phyloP scores from a whole-genome alignment of 2,113 vertebrate genomes.

The Aspidoscelis tigris region DNA sequence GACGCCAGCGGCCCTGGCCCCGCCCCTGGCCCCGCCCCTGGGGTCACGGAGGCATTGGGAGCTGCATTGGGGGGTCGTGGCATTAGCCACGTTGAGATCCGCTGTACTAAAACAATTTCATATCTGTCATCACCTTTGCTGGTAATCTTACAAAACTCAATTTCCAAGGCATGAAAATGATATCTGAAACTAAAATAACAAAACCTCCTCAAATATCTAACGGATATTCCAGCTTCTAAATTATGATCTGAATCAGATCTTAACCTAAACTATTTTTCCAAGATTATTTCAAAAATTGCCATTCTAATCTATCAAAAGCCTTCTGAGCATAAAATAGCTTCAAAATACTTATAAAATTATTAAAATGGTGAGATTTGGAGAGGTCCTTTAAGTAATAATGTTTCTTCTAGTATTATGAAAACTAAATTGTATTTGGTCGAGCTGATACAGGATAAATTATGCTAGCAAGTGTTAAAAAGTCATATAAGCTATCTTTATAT shows the following conservation, averaged over 20 bases:
- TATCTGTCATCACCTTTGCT: no score
- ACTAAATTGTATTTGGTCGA: background rate
- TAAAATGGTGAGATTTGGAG: no score
- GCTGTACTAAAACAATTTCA: no score
- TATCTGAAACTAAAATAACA: background rate
- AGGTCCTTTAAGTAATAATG: background rate
- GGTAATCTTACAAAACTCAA: no score
- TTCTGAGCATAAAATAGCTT: background rate
- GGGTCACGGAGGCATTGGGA: no score
- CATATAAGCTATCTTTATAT: background rate
- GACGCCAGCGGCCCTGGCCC: no score
- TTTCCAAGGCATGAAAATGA: no score
- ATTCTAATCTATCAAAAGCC: conserved; percentile 23
- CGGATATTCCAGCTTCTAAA: background rate
- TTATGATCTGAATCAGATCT: background rate
- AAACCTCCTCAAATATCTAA: background rate
- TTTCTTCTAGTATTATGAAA: background rate
- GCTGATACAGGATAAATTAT: background rate
- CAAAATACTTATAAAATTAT: background rate
- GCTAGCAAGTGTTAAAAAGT: background rate
- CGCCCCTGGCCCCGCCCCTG: no score
- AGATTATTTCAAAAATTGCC: background rate
- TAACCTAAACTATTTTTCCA: background rate
- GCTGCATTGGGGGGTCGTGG: no score
- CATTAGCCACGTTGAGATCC: no score